These are phyloP conservation scores for Neodiprion lecontei DNA, from an alignment of 1,140 invertebrate genomes.

Conservation along the genomic window DNA sequence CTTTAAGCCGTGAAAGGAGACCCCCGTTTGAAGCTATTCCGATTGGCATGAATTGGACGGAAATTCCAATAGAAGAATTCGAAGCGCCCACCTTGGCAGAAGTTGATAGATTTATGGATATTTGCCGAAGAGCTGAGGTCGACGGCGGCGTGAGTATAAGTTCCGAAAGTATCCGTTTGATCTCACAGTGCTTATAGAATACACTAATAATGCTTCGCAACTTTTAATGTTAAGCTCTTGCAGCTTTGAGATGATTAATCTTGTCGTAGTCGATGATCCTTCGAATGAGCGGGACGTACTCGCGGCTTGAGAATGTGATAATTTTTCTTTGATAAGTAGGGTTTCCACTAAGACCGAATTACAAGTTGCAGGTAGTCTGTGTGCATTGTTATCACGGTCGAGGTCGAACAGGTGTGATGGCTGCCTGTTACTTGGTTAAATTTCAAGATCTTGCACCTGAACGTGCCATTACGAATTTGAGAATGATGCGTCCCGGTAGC, in stretches of 20 bases:
- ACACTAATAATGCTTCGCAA: background rate
- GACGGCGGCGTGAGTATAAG: conserved; percentile 56
- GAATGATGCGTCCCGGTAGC: conserved; percentile 69
- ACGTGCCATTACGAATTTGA: conserved; percentile 67
- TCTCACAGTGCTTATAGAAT: background rate
- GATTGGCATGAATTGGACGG: conserved; percentile 63
- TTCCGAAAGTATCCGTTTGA: background rate
- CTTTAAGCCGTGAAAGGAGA: conserved; percentile 68
- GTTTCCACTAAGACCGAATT: too few species aligned
- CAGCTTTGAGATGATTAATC: too few species aligned
- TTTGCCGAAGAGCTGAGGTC: conserved; percentile 62
- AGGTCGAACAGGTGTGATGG: conserved; percentile 74
- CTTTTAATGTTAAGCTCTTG: background rate
- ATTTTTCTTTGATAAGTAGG: too few species aligned
- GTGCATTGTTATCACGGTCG: conserved; percentile 74
- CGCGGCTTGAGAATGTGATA: too few species aligned
- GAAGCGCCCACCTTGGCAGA: conserved; percentile 70
- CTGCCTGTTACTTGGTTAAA: conserved; percentile 73
- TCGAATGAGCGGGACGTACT: too few species aligned
- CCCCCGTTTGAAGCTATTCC: conserved; percentile 64
- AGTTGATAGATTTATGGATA: conserved; percentile 71
- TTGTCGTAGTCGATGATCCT: too few species aligned
- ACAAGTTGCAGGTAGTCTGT: conserved; percentile 64
- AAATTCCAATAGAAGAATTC: conserved; percentile 71
- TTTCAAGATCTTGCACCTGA: conserved; percentile 67